A percentile compares a stretch with the other conserved stretches of the same genome.
These are phyloP conservation scores for Melanerpes formicivorus DNA, from an alignment of 2,113 vertebrate genomes.

Conservation along the genomic window DNA sequence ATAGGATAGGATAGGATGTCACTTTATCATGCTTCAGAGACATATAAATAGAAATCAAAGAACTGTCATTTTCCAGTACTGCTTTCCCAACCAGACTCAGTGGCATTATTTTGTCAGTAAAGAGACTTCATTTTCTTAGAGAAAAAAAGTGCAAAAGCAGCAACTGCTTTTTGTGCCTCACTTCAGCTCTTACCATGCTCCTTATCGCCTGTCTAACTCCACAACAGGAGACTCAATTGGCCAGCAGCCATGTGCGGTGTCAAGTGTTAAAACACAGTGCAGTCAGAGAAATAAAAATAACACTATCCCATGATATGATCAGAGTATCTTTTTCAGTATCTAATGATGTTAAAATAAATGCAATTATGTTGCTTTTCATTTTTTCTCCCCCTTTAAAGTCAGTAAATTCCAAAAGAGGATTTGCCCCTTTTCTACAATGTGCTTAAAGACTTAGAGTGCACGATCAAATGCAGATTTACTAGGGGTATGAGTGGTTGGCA, in stretches of 20 bases:
- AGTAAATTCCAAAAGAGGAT: conserved; percentile 33
- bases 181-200: background rate
- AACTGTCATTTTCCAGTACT: background rate
- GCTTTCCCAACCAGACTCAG: background rate
- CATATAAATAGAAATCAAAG: background rate
- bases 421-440: conserved; percentile 20
- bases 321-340: background rate
- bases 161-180: background rate
- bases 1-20: background rate
- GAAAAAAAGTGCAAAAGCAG: background rate
- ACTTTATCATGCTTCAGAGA: background rate
- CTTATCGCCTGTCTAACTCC: background rate
- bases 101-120: background rate
- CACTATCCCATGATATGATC: background rate
- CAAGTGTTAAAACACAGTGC: background rate
- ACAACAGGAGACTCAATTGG: background rate
- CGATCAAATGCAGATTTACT: background rate
- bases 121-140: background rate
- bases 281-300: background rate
- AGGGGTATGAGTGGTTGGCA: background rate
- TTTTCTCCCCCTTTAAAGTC: background rate
- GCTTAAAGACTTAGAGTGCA: conserved; percentile 8
- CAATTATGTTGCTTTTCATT: background rate
- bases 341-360: conserved; percentile 52
- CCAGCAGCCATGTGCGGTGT: too few relatives aligned